Percentiles rank a stretch among this genome's conserved stretches.
These are phyloP conservation scores for Choreutis nemorana DNA, from an alignment of 2,888 invertebrate genomes.

Conservation along the genomic window DNA sequence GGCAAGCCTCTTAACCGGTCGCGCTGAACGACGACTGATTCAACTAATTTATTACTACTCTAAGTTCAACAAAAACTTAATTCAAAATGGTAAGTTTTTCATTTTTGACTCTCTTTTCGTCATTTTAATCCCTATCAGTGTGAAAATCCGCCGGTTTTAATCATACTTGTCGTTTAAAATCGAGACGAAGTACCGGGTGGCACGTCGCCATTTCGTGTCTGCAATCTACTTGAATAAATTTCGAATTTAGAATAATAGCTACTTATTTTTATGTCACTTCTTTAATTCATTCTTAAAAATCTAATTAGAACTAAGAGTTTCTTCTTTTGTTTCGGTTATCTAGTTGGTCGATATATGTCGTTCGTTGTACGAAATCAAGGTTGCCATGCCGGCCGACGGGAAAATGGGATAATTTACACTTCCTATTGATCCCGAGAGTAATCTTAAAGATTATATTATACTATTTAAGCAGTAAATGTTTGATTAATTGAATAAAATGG, in stretches of 20 bases:
- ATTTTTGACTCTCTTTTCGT: conserved; percentile 9
- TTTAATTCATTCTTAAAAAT: background rate
- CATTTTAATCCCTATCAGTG: conserved; percentile 6
- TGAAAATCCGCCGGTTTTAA: conserved; percentile 7
- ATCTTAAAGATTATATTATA: too few relatives aligned
- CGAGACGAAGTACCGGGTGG: conserved; percentile 26
- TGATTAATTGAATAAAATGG: too few relatives aligned
- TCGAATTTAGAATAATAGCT: conserved; percentile 5
- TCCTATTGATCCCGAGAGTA: too few relatives aligned
- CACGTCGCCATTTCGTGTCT: conserved; percentile 53
- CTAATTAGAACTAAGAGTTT: conserved; percentile 10
- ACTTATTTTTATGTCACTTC: background rate
- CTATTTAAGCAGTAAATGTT: too few relatives aligned
- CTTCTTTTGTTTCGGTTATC: conserved; percentile 12
- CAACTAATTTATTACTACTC: conserved; percentile 43
- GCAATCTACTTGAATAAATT: conserved; percentile 19
- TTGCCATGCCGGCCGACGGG: conserved; percentile 15
- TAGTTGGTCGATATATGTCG: conserved; percentile 9
- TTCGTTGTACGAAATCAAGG: conserved; percentile 19
- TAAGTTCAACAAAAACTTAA: conserved; percentile 56
- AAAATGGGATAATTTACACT: background rate
- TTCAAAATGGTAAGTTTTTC: conserved; percentile 56
- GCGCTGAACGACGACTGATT: conserved; percentile 65
- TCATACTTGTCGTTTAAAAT: conserved; percentile 10
- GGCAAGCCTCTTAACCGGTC: conserved; percentile 75